Evolutionary conservation across 2,888 invertebrate genomes (phyloP).

Genomic region (Platynereis dumerilii): DNA sequence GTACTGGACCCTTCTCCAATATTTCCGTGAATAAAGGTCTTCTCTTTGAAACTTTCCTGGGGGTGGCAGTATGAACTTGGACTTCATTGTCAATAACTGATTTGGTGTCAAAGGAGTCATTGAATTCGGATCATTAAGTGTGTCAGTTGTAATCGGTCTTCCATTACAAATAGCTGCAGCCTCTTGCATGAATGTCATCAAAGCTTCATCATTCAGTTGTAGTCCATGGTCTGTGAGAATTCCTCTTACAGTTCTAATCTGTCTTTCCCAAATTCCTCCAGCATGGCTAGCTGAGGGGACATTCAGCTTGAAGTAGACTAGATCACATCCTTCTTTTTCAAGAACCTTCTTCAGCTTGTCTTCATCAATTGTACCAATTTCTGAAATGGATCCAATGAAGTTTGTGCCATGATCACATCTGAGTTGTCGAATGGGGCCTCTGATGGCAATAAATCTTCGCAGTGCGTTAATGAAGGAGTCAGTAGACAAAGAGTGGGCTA

Average conservation of each 20-base stretch:
- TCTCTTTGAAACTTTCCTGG: conserved; percentile 20
- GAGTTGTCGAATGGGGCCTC: conserved; percentile 5
- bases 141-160: conserved; percentile 32
- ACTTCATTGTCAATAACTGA: too few species aligned
- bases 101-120: conserved; percentile 25
- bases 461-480: conserved; percentile 15
- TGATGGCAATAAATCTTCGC: conserved; percentile 3
- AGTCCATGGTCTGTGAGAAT: conserved; percentile 27
- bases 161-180: conserved; percentile 33
- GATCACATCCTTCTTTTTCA: conserved; percentile 12
- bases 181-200: conserved; percentile 38
- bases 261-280: conserved; percentile 45
- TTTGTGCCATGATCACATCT: too few species aligned
- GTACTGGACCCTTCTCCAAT: conserved; percentile 26
- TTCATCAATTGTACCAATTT: too few species aligned
- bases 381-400: conserved; percentile 39
- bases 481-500: conserved; percentile 12
- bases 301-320: conserved; percentile 38
- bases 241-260: conserved; percentile 39
- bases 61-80: too few species aligned
- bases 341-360: conserved; percentile 19
- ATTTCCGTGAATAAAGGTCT: conserved; percentile 13
- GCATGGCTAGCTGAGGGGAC: conserved; percentile 41
- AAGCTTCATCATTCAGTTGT: conserved; percentile 30
- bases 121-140: conserved; percentile 23